Evolutionary conservation across 2,888 invertebrate species (phyloP), one percentile per base, ranked within the genome.

Genomic region (Pachymerium ferrugineum): DNA sequence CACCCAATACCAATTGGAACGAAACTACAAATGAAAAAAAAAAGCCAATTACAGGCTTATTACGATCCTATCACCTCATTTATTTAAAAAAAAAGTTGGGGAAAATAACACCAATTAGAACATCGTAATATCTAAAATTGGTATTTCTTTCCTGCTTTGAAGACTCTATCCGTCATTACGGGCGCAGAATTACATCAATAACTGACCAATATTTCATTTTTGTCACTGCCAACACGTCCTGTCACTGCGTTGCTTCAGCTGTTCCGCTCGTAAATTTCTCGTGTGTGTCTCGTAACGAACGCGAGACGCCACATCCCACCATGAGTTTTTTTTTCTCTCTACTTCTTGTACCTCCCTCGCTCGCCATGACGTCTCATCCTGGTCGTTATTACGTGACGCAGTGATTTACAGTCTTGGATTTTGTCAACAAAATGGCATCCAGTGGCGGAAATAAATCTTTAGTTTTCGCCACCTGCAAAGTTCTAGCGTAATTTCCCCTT

Each of bases 371-470:
- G 47, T 47, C 47, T 47, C 47, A 47, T 47, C 47, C 47, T 47
- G 47, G 16, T 47, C 47, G 47, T 47, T 47, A 47, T 47, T 19
- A 47, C 22, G 47, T 47, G 47, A 47, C 47, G 47, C 47, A n/a
- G 47, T 47, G 47, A 47, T 47, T 47, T 47, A 47, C 16, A 8
- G 47, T 47, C 16, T 47, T 47, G 47, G 47, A 47, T 47, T 47
- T 47, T 47, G 47, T 47, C 47, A 47, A 47, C 47, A 47, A 47
- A 47, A 47, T 47, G 47, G 47, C 47, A 47, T 22, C 47, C 47
- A 47, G 47, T 47, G 47, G 47, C 47, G 47, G 47, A 8, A n/a
- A 47, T 47, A 47, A 47, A 47, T 47, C 47, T 47, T 16, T 47
- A 16, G 3, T 47, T 47, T 47, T 47, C 47, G 16, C 47, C 47